Conservation (phyloP, 2,113 vertebrate genomes). For the Tragelaphus scriptus region DNA sequence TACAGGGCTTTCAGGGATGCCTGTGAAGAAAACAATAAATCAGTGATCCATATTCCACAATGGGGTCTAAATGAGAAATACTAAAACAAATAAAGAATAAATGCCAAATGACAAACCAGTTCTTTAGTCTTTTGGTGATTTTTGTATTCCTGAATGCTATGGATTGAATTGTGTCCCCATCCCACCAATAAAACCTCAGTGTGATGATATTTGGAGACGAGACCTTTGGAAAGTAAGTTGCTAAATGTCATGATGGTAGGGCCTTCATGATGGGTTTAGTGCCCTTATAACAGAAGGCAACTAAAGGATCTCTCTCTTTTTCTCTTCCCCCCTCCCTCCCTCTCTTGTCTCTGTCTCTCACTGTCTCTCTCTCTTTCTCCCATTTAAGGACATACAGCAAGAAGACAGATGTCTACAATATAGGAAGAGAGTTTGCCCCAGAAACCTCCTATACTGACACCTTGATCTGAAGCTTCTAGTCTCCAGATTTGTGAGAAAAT, state of each 20-base stretch:
- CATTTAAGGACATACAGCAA: background rate
- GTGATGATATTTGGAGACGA: background rate
- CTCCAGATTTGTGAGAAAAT: background rate
- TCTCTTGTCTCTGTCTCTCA: background rate
- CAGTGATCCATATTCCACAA: background rate
- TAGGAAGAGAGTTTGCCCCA: background rate
- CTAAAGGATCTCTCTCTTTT: background rate
- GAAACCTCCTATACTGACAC: background rate
- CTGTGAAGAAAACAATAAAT: background rate
- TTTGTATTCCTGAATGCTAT: background rate
- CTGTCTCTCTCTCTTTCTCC: background rate
- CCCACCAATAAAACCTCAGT: background rate
- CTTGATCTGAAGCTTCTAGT: background rate
- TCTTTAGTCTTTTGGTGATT: background rate
- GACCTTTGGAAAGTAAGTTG: background rate
- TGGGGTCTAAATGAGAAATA: background rate
- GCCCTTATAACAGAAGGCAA: background rate
- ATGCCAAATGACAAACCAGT: background rate
- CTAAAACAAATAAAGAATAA: background rate
- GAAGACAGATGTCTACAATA: background rate
- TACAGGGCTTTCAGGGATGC: background rate
- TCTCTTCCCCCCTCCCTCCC: background rate
- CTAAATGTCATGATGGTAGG: background rate
- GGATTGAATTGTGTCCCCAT: background rate
- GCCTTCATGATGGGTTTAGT: background rate